A percentile compares a stretch with the other conserved stretches of the same genome.
These are phyloP conservation scores for Apamea monoglypha DNA, from an alignment of 2,888 invertebrate species.

Conservation along the genomic window DNA sequence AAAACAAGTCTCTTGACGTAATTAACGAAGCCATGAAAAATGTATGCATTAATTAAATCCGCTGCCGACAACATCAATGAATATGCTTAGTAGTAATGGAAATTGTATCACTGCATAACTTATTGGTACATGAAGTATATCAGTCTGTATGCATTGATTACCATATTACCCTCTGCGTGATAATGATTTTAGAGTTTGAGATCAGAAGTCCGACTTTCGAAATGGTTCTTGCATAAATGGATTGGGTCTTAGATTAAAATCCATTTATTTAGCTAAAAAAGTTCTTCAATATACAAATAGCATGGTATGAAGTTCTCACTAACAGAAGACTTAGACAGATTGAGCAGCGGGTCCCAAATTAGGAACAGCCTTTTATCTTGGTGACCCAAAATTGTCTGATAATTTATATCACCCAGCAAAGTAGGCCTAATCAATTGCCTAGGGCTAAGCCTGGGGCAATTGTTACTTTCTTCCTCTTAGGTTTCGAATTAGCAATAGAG, in stretches of 20 bases:
- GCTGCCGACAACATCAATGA: not conserved
- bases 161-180: not conserved
- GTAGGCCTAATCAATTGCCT: not conserved
- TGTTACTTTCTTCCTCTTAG: too few species aligned
- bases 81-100: not conserved
- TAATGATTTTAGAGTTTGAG: not conserved
- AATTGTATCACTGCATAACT: not conserved
- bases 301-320: not conserved
- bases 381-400: not conserved
- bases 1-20: not conserved
- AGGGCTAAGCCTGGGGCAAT: not conserved
- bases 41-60: not conserved
- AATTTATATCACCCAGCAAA: not conserved
- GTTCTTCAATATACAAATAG: not conserved
- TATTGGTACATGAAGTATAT: not conserved
- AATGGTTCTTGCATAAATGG: not conserved
- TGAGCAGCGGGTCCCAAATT: not conserved
- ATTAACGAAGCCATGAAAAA: not conserved
- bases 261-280: not conserved
- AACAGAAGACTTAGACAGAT: not conserved
- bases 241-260: not conserved
- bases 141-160: not conserved
- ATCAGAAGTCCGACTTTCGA: not conserved
- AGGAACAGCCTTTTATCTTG: not conserved
- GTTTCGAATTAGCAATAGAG: too few species aligned